Conservation (phyloP, 2,888 invertebrate genomes). For the Heterodera filipjevi region DNA sequence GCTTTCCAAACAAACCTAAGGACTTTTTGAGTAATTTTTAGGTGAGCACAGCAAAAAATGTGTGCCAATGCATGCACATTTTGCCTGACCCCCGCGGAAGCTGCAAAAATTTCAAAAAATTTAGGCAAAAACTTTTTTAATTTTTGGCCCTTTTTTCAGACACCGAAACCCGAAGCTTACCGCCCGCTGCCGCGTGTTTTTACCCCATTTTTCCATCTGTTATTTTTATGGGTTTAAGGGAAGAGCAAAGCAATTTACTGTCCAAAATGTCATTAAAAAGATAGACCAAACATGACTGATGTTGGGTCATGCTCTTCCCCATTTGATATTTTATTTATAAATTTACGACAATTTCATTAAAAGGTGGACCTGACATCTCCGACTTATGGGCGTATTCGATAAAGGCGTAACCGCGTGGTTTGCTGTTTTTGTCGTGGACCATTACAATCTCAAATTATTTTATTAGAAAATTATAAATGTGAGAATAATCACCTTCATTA, state of each 20-base stretch:
- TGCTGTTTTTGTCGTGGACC: slow-evolving; percentile 76
- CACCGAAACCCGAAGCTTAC: background rate
- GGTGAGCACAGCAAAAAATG: slow-evolving; percentile 12
- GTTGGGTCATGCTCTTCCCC: background rate
- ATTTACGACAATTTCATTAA: background rate
- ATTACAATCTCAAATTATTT: slow-evolving; percentile 66
- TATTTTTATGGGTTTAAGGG: background rate
- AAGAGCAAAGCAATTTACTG: background rate
- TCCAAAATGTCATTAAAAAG: background rate
- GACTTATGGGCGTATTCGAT: slow-evolving; percentile 98
- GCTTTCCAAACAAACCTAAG: slow-evolving; percentile 6
- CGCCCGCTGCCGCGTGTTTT: background rate
- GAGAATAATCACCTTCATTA: slow-evolving; percentile 80
- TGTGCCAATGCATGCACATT: slow-evolving; percentile 10
- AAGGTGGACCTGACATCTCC: slow-evolving; percentile 98
- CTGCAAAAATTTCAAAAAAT: slow-evolving; percentile 9
- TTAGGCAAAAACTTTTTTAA: background rate
- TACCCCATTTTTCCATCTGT: slow-evolving; percentile 1
- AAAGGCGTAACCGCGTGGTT: slow-evolving; percentile 97
- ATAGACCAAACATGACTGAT: background rate
- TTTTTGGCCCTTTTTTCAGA: background rate
- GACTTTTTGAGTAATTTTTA: slow-evolving; percentile 9
- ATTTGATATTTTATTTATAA: background rate
- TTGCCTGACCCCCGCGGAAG: slow-evolving; percentile 10
- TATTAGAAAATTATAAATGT: background rate